These are phyloP conservation scores for Liodrosophila aerea DNA, from an alignment of 2,888 invertebrate species.

Conservation along the genomic window DNA sequence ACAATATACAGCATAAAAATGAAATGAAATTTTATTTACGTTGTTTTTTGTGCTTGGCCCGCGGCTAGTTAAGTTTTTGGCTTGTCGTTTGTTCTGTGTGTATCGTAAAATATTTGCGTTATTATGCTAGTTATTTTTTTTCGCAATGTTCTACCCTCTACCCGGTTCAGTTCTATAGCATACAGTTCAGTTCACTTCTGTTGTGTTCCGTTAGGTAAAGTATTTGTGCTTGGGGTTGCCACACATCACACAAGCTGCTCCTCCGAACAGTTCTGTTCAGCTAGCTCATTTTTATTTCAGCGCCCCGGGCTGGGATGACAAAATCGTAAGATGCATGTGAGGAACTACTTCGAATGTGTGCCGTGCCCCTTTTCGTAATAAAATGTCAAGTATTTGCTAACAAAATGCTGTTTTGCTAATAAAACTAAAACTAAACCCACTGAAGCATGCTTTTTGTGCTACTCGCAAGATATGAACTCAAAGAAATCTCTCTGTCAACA, in stretches of 20 bases:
- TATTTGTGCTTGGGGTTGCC: slow-evolving; percentile 23
- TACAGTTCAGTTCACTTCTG: too few species aligned
- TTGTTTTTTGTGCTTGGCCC: slow-evolving; percentile 60
- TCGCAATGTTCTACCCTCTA: slow-evolving; percentile 27
- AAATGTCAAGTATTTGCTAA: slow-evolving; percentile 62
- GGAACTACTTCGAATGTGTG: slow-evolving; percentile 33
- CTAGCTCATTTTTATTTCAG: slow-evolving; percentile 72
- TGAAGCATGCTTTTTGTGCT: slow-evolving; percentile 37
- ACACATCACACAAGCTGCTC: slow-evolving; percentile 43
- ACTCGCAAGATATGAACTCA: too few species aligned
- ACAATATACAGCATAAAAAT: slow-evolving; percentile 37
- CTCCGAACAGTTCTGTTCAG: too few species aligned
- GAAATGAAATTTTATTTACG: slow-evolving; percentile 71
- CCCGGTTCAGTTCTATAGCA: slow-evolving; percentile 13
- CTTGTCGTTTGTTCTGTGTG: slow-evolving; percentile 55
- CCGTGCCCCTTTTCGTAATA: slow-evolving; percentile 52
- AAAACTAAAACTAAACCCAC: slow-evolving; percentile 36
- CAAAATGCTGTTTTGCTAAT: slow-evolving; percentile 38
- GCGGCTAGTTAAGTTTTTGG: slow-evolving; percentile 76
- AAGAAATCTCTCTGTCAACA: not conserved
- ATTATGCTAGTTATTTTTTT: slow-evolving; percentile 74
- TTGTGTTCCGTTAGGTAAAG: not conserved
- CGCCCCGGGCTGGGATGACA: slow-evolving; percentile 62
- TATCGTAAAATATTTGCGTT: slow-evolving; percentile 77
- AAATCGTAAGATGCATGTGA: slow-evolving; percentile 47